Base-by-base conservation (phyloP, 2,888 invertebrate genomes). In the Xanthia icteritia region DNA sequence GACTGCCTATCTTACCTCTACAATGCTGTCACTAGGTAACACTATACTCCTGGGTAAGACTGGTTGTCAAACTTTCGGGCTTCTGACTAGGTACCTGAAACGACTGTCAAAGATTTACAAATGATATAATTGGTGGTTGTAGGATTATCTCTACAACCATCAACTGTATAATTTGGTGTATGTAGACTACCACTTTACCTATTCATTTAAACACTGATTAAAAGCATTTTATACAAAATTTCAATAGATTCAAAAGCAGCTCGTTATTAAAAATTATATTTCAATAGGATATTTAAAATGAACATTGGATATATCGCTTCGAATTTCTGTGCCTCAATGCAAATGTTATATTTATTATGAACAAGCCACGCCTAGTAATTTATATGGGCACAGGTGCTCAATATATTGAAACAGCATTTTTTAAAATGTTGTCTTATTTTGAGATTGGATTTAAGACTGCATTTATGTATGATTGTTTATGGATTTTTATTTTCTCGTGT, bases 321-420 rank as follows among this genome's bases (percentile, higher is more conserved):
- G 1, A 66, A 69, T 73, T 73, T 65, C 48, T 56, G 63, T 71
- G 15, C 9, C n/a, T 54, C 78, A 73, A 48, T 45, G 48, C 31
- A n/a, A 42, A 51, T 65, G 11, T n/a, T 17, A 48, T 68, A 78
- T 81, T 78, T 83, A 51, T 20, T 51, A 51, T 51, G 20, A 23
- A 39, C n/a, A 58, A 45, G 36, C 27, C 23, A 56, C 64, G n/a
- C 64, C 15, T 61, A 65, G 58, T 81, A 67, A 73, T 74, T 72
- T 64, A 74, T 84, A 56, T 67, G 79, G 20, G 27, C 45, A 5
- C 82, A 84, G 84, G 84, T 82, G 84, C 15, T n/a, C 58, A n/a
- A 64, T 58, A 51, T 74, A 84, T 82, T 60, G 74, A 54, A 79
- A 74, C 27, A 5, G 51, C 42, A 74, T 79, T 71, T 84, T n/a